These are phyloP conservation scores for Hecatera dysodea DNA, from an alignment of 2,888 invertebrate species.

Conservation along the genomic window DNA sequence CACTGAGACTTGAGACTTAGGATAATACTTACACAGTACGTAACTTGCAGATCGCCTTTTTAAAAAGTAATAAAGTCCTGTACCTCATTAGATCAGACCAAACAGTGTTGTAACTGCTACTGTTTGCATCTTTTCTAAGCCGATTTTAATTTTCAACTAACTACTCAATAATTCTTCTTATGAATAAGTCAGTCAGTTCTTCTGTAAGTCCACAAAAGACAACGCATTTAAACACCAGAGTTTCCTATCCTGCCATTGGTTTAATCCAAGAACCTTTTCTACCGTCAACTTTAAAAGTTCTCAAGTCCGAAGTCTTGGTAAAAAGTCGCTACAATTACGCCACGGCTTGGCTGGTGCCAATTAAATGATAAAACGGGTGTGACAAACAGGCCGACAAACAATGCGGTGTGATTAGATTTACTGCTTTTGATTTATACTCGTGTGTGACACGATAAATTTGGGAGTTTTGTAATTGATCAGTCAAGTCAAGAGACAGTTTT, in stretches of 20 bases:
- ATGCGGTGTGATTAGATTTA: conserved; percentile 60
- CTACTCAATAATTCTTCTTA: neutral
- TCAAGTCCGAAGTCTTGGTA: conserved; percentile 28
- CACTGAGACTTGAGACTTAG: conserved; percentile 46
- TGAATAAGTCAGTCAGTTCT: neutral
- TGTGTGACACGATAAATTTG: conserved; percentile 35
- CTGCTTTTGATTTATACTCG: conserved; percentile 54
- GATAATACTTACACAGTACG: conserved; percentile 4
- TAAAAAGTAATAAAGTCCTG: too few relatives aligned
- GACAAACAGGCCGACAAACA: conserved; percentile 60
- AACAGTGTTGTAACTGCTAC: neutral
- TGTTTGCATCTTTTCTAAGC: neutral
- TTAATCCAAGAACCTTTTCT: neutral
- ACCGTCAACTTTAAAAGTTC: conserved; percentile 1
- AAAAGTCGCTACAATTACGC: conserved; percentile 55
- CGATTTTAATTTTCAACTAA: neutral
- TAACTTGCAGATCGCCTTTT: neutral
- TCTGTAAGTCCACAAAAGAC: too few relatives aligned
- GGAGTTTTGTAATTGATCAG: conserved; percentile 18
- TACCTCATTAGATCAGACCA: too few relatives aligned
- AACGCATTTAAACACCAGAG: neutral
- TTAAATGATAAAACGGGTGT: conserved; percentile 70
- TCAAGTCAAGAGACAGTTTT: neutral
- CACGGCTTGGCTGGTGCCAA: conserved; percentile 63
- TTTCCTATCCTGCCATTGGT: conserved; percentile 8